Base-by-base conservation (phyloP, 1,140 invertebrate genomes). In the Leptonema lineaticorne region DNA sequence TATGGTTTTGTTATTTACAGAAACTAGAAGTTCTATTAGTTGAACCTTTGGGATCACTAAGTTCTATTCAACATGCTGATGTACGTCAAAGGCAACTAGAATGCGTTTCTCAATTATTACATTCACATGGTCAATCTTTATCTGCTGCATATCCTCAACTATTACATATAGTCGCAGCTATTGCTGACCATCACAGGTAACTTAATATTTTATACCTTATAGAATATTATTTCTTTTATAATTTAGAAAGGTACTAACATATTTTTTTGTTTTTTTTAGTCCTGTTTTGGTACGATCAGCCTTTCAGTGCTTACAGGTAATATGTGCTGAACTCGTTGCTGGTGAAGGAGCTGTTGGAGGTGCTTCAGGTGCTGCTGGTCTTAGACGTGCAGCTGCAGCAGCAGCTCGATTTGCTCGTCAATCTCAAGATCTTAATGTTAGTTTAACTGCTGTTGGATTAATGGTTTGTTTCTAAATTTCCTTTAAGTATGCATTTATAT, bases 401-500 rank as follows among this genome's bases (percentile, higher is more conserved):
- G 94, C 95, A 20, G 93, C 95, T 0, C 95, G 94, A 76, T 99
- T 99, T 84, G 96, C 96, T 0, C 90, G 91, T 8, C 97, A 99
- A 82, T 95, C 92, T 26, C 92, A 96, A 79, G 96, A 99, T 81
- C 82, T 99, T 16, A 99, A 99, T 82, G 97, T 99, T 74, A 97
- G 96, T 26, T 84, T 99, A n/a, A 98, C 96, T 18, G 96, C 97
- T 50, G 92, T 99, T 70, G 96, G 96, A 60, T 83, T 98, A 22
- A 92, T 98, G 92, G 95, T 97, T 18, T 1, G 18, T 4, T 59
- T 37, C n/a, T 29, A 28, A 48, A 16, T 16, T 16, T 5, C 46
- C 7, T 48, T 48, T n/a, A 16, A 5, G 16, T n/a, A 8, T 16
- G 20, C 46, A 48, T 22, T 5, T 8, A 48, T 6, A 48, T 6